A percentile compares a stretch with the other conserved stretches of the same genome.
Evolutionary conservation across 2,797 vertebrate genomes (phyloP).

Genomic region (Chelidonichthys spinosus): DNA sequence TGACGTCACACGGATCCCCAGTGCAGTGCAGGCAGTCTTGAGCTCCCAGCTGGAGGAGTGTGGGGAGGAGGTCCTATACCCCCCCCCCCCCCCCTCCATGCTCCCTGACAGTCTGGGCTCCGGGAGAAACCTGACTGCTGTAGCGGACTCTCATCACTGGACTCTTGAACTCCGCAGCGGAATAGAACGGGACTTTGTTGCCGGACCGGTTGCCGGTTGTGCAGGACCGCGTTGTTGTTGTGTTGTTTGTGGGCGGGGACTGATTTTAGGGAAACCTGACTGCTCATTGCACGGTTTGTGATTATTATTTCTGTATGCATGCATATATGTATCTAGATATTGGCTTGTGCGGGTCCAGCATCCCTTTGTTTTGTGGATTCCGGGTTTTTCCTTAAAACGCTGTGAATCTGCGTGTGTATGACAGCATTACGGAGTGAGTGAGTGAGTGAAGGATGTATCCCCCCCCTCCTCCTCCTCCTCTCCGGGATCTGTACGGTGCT

Average conservation of each 20-base stretch:
- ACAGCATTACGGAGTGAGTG: background rate
- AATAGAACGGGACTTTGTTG: slow-evolving; percentile 44
- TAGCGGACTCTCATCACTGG: slow-evolving; percentile 54
- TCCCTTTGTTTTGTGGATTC: background rate
- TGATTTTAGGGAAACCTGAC: slow-evolving; percentile 20
- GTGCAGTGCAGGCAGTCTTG: slow-evolving; percentile 23
- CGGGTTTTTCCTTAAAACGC: background rate
- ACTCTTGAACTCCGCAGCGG: slow-evolving; percentile 41
- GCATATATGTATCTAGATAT: slow-evolving; percentile 24
- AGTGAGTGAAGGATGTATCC: slow-evolving; percentile 30
- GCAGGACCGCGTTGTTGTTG: background rate
- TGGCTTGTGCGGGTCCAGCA: background rate
- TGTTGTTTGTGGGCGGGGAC: background rate
- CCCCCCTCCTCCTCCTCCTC: background rate
- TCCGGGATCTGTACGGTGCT: background rate
- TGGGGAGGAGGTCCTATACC: slow-evolving; percentile 74
- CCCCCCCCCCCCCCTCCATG: slow-evolving; percentile 74
- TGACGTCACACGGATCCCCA: slow-evolving; percentile 69
- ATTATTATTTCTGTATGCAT: slow-evolving; percentile 21
- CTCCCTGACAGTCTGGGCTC: slow-evolving; percentile 68
- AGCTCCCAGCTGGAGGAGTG: slow-evolving; percentile 70
- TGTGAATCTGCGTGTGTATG: background rate
- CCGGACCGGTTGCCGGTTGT: background rate
- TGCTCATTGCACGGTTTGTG: slow-evolving; percentile 63
- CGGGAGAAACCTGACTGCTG: slow-evolving; percentile 55